phyloP scores from a whole-genome alignment of 2,113 vertebrate genomes.

The Ictidomys tridecemlineatus region DNA sequence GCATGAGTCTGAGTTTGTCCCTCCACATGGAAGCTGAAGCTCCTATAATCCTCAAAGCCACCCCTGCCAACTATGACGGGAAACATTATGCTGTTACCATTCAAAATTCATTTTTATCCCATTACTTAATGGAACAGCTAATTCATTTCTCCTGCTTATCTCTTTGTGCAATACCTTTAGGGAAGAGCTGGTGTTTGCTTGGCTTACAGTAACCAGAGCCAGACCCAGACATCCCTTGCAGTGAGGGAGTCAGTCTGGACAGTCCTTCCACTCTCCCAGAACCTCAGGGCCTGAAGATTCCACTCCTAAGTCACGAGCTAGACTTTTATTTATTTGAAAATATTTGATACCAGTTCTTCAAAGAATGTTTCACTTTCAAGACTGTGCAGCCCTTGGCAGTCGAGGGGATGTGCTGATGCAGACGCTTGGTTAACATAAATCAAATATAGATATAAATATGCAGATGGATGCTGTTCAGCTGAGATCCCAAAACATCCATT shows the following conservation, averaged over 20 bases:
- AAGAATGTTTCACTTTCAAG: neutral
- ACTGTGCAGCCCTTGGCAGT: neutral
- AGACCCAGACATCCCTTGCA: neutral
- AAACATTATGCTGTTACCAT: neutral
- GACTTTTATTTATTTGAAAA: neutral
- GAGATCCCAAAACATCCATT: conserved; percentile 23
- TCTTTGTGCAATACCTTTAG: neutral
- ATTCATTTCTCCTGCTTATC: neutral
- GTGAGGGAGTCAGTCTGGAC: neutral
- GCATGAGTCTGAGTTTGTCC: neutral
- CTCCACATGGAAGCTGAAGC: neutral
- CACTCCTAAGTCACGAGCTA: neutral
- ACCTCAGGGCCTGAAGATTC: neutral
- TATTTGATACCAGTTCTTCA: neutral
- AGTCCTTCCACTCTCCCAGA: neutral
- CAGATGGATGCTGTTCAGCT: neutral
- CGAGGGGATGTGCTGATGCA: neutral
- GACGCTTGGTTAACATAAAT: neutral
- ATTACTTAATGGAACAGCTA: conserved; percentile 31
- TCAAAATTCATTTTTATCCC: conserved; percentile 18
- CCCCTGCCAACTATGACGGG: neutral
- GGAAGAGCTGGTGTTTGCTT: neutral
- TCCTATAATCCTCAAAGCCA: neutral
- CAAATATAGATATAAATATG: neutral
- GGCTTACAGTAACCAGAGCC: neutral